Conservation (phyloP, 2,113 vertebrate genomes). For the Heliornis fulica region DNA sequence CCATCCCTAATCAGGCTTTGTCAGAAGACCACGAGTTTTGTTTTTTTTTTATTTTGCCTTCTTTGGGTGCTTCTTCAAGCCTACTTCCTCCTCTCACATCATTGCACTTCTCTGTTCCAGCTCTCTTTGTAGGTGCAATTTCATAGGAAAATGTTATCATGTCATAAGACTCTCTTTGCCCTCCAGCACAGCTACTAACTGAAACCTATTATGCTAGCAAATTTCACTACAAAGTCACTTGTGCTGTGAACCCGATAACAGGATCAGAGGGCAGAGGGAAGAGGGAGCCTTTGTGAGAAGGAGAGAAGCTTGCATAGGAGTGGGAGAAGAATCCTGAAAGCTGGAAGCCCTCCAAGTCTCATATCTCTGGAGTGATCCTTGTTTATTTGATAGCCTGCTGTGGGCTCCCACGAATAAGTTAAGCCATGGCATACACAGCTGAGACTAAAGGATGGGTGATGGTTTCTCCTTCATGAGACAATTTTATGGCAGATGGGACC, state of each 20-base stretch:
- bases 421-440: neutral
- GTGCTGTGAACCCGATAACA: neutral
- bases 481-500: neutral
- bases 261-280: neutral
- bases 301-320: neutral
- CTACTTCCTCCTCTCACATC: neutral
- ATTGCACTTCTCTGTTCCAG: neutral
- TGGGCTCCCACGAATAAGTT: neutral
- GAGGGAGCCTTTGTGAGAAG: neutral
- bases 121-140: slow-evolving; percentile 42
- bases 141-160: slow-evolving; percentile 41
- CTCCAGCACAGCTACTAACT: slow-evolving; percentile 8
- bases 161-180: slow-evolving; percentile 42
- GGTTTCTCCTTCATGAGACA: neutral
- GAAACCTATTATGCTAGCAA: slow-evolving; percentile 44
- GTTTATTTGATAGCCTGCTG: neutral
- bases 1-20: neutral
- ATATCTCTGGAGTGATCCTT: neutral
- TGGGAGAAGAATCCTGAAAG: neutral
- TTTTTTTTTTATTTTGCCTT: neutral
- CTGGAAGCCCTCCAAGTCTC: slow-evolving; percentile 18
- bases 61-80: neutral
- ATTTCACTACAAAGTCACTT: slow-evolving; percentile 50
- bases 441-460: neutral
- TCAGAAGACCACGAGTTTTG: neutral